A percentile compares a stretch with the other conserved stretches of the same genome.
Evolutionary conservation across 2,888 invertebrate genomes (phyloP).

Genomic region (Stramonita haemastoma): DNA sequence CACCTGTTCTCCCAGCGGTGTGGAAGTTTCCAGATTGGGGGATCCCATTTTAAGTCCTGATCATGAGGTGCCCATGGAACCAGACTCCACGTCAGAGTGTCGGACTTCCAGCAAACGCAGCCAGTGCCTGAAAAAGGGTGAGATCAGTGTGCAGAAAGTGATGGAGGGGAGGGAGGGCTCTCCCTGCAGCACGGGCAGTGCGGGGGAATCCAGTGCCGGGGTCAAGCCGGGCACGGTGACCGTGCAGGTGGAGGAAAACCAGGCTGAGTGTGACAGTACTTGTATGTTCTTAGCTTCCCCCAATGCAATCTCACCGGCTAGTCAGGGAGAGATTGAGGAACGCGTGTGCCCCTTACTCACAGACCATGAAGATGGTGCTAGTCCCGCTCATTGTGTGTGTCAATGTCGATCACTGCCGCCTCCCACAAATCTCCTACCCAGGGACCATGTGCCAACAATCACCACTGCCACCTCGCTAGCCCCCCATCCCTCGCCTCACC

Average conservation of each 20-base stretch:
- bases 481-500: not conserved
- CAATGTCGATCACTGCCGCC: constrained; percentile 34
- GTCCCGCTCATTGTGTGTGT: constrained; percentile 39
- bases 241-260: constrained; percentile 27
- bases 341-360: constrained; percentile 33
- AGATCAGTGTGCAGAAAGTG: not conserved
- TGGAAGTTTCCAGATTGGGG: not conserved
- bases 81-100: constrained; percentile 35
- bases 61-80: constrained; percentile 26
- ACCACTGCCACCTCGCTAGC: constrained; percentile 25
- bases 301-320: constrained; percentile 42
- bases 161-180: not conserved
- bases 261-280: constrained; percentile 41
- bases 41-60: constrained; percentile 30
- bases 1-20: not conserved
- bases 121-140: not conserved
- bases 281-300: constrained; percentile 38
- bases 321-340: constrained; percentile 43
- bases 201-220: not conserved
- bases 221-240: not conserved
- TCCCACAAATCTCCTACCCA: constrained; percentile 22
- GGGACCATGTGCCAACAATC: constrained; percentile 34
- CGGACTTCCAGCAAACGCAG: not conserved
- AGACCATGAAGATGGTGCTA: constrained; percentile 37
- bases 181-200: not conserved